Evolutionary conservation across 2,797 vertebrate genomes (phyloP), one percentile per base, ranked within the genome.

Genomic region (Clarias laeviceps): DNA sequence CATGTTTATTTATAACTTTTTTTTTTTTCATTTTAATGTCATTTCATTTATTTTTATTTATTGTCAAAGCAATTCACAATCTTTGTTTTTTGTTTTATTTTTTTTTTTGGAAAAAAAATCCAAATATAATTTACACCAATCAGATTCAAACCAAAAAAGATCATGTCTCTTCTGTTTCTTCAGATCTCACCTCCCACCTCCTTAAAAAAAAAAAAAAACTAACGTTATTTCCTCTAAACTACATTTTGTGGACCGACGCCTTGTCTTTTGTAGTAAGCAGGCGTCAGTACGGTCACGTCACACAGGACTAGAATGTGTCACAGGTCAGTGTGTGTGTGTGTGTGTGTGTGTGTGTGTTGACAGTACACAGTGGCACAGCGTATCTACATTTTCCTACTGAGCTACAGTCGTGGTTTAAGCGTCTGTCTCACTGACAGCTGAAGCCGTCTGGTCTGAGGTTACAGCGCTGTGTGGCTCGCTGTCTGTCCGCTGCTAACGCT

Each of bases 1-100:
- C 77, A 73, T 57, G 32, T 85, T 80, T 85, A 85, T 85, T 85
- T 80, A 80, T 45, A 78, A 2, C 12, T 54, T 50, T 50, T 50
- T 14, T 40, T 14, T 50, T 50, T 14, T 50, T 50, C 45, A 50
- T 54, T 54, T 54, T 54, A 54, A 3, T 54, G 12, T 54, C 12
- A 14, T 54, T 54, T 54, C 50, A 54, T 54, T 54, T n/a, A 57
- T 32, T 80, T 78, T n/a, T 65, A n/a, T 24, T 34, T 66, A 54
- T 74, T 84, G 70, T 77, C 27, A 27, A 57, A 57, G 73, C 74
- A 34, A 68, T 68, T 37, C 5, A 56, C 24, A 7, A 45, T 34
- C 65, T 15, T 68, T 29, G 0, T 29, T 56, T 34, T 32, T 40
- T 76, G 20, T 29, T 34, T n/a, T n/a, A n/a, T n/a, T 5, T 54